A percentile compares a stretch with the other conserved stretches of the same genome.
Conservation (phyloP, 1,140 invertebrate species). For the Metopolophium dirhodum region DNA sequence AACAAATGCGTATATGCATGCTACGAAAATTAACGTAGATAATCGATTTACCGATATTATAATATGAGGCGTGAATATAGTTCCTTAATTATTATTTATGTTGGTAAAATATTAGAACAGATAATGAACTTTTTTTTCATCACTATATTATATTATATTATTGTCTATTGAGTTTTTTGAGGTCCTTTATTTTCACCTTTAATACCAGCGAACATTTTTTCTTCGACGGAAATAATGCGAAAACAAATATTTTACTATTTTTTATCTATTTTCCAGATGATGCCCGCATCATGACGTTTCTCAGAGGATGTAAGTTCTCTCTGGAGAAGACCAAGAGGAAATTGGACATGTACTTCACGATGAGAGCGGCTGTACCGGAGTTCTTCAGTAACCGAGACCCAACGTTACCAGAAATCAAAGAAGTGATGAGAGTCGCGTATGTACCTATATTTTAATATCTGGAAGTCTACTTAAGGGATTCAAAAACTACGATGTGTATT, state of each 20-base stretch:
- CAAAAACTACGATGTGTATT: not conserved
- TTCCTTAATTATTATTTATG: not conserved
- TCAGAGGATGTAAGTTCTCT: constrained; percentile 83
- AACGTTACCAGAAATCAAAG: constrained; percentile 72
- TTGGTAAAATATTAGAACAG: not conserved
- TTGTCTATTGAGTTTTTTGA: not conserved
- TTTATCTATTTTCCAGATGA: constrained; percentile 68
- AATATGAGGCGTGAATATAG: not conserved
- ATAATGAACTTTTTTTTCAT: not conserved
- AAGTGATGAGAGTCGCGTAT: constrained; percentile 76
- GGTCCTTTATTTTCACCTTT: not conserved
- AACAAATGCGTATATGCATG: not conserved
- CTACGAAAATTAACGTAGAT: not conserved
- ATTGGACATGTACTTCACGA: constrained; percentile 83
- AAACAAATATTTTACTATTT: not conserved
- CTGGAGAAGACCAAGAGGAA: constrained; percentile 82
- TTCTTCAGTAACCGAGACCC: constrained; percentile 81
- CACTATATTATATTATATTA: not conserved
- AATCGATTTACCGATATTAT: not conserved
- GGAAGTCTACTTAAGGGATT: not conserved
- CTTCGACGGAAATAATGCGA: not conserved
- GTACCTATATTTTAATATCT: constrained; percentile 61
- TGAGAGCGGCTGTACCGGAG: constrained; percentile 81
- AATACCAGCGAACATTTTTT: not conserved
- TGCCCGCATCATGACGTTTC: constrained; percentile 75